phyloP scores from a whole-genome alignment of 2,888 invertebrate species.

The Cephus rjabovi region DNA sequence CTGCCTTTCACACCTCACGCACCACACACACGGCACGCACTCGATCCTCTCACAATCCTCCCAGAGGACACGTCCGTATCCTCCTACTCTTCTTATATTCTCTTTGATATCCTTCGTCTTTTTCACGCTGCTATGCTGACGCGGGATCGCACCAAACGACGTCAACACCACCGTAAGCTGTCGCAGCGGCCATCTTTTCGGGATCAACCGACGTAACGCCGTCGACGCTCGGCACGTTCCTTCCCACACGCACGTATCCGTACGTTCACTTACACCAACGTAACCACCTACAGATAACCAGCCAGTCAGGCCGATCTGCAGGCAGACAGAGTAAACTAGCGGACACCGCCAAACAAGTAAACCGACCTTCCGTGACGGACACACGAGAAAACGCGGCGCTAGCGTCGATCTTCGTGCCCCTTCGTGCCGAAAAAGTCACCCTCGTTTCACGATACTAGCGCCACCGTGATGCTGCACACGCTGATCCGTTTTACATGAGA shows the following conservation, averaged over 20 bases:
- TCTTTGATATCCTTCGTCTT: conserved; percentile 34
- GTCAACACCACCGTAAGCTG: conserved; percentile 65
- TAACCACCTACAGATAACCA: background rate
- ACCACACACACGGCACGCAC: conserved; percentile 6
- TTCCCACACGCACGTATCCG: conserved; percentile 8
- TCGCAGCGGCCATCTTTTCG: conserved; percentile 64
- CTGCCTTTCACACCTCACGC: conserved; percentile 17
- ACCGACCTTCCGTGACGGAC: no score
- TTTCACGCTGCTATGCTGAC: conserved; percentile 55
- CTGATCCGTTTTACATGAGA: no score
- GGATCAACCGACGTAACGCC: conserved; percentile 35
- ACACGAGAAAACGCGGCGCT: no score
- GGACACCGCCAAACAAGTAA: no score
- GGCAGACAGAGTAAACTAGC: background rate
- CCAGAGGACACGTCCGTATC: conserved; percentile 31
- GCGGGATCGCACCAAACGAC: conserved; percentile 54
- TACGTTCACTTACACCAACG: background rate
- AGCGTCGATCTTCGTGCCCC: no score
- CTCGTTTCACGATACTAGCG: no score
- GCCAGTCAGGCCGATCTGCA: background rate
- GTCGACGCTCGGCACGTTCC: conserved; percentile 20
- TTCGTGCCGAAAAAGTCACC: no score
- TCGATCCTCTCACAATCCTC: conserved; percentile 8
- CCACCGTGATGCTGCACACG: no score
- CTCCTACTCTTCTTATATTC: background rate